Percentiles rank a stretch among this genome's conserved stretches.
Evolutionary conservation across 1,140 invertebrate species (phyloP).

Genomic region (Orius insidiosus): DNA sequence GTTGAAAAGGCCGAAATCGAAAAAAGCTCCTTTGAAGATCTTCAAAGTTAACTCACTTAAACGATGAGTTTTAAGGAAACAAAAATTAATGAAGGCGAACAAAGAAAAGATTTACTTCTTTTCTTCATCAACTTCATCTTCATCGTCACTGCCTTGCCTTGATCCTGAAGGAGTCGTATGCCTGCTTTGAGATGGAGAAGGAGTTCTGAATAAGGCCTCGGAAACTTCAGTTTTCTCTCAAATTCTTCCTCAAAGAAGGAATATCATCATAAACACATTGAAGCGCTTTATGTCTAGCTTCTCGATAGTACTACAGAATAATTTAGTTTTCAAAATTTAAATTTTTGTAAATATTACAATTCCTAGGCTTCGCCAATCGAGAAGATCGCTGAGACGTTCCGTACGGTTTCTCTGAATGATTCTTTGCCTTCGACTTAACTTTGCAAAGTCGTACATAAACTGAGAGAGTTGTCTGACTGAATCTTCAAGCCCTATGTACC

Average conservation of each 20-base stretch:
- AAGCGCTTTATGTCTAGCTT: conserved; percentile 76
- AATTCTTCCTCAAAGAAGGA: conserved; percentile 48
- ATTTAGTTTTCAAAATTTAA: not conserved
- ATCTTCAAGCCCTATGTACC: conserved; percentile 73
- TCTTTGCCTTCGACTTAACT: conserved; percentile 78
- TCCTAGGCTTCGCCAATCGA: conserved; percentile 97
- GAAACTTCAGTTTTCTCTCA: conserved; percentile 56
- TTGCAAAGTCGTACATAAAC: conserved; percentile 90
- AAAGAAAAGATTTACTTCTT: conserved; percentile 17
- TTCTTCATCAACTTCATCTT: conserved; percentile 36
- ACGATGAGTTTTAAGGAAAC: no score
- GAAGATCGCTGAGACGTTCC: conserved; percentile 86
- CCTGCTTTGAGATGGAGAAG: conserved; percentile 70
- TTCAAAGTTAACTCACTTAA: no score
- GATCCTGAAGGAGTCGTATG: conserved; percentile 81
- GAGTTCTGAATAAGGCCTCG: conserved; percentile 79
- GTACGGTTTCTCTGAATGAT: conserved; percentile 97
- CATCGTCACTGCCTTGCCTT: conserved; percentile 65
- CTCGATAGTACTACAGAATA: conserved; percentile 75
- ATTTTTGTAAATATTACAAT: conserved; percentile 39
- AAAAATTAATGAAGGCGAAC: no score
- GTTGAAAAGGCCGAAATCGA: no score
- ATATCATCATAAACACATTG: conserved; percentile 72
- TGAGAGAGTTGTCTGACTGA: conserved; percentile 85
- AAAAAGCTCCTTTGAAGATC: no score